These are phyloP conservation scores for Plecotus auritus DNA, from an alignment of 2,113 vertebrate genomes.

Conservation along the genomic window DNA sequence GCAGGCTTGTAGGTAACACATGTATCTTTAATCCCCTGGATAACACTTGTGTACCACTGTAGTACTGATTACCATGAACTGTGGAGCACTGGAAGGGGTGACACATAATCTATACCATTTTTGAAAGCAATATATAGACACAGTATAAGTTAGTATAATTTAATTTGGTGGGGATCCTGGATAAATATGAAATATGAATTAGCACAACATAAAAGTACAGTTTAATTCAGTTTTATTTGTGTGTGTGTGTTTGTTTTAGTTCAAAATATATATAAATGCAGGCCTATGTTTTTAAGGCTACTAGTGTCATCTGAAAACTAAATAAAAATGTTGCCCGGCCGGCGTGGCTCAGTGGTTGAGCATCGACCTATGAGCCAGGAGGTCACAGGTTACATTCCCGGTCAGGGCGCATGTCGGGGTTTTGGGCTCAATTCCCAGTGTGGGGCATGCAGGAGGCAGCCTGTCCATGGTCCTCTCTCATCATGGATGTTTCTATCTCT, in stretches of 20 bases:
- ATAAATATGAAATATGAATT: neutral
- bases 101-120: neutral
- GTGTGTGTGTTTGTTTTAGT: neutral
- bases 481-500: no score
- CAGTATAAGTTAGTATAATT: neutral
- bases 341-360: no score
- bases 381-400: no score
- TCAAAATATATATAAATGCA: neutral
- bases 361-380: no score
- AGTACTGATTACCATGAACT: neutral
- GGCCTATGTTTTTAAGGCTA: neutral
- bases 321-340: no score
- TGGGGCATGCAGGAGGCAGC: no score
- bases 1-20: neutral
- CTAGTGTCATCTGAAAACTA: neutral
- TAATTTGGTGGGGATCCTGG: neutral
- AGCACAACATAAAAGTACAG: neutral
- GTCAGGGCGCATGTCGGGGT: no score
- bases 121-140: neutral
- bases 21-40: neutral
- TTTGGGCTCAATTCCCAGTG: no score
- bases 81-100: neutral
- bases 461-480: no score
- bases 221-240: neutral
- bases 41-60: neutral